Conservation (phyloP, 2,797 vertebrate species). For the Phalloptychus januarius region DNA sequence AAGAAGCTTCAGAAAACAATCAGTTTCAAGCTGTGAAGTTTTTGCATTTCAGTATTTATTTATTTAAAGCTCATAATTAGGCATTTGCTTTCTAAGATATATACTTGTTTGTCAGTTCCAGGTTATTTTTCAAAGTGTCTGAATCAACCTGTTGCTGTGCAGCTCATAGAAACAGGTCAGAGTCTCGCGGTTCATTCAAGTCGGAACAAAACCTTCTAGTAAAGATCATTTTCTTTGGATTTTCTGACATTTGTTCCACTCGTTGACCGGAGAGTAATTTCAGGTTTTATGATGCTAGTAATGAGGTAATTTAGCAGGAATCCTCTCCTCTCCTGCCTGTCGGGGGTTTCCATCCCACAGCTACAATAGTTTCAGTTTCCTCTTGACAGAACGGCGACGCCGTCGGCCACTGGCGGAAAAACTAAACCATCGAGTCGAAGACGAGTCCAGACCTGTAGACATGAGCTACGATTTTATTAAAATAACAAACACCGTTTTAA, state of each 20-base stretch:
- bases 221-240: not conserved
- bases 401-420: not conserved
- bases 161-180: not conserved
- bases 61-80: not conserved
- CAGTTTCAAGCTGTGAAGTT: not conserved
- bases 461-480: not conserved
- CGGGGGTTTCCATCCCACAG: conserved; percentile 6
- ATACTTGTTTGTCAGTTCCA: too few relatives aligned
- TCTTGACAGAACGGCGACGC: not conserved
- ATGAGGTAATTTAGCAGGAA: conserved; percentile 9
- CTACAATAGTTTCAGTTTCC: conserved; percentile 17
- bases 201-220: too few relatives aligned
- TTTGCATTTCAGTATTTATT: not conserved
- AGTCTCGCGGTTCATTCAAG: not conserved
- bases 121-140: not conserved
- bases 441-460: not conserved
- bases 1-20: not conserved
- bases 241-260: not conserved
- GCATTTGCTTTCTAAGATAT: too few relatives aligned
- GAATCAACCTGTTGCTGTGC: not conserved
- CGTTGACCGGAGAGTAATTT: too few relatives aligned
- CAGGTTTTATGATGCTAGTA: not conserved
- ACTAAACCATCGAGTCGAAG: not conserved
- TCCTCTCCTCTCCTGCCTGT: not conserved
- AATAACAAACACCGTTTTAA: not conserved